Conservation (phyloP, 2,888 invertebrate species). For the Lochmaea crataegi region DNA sequence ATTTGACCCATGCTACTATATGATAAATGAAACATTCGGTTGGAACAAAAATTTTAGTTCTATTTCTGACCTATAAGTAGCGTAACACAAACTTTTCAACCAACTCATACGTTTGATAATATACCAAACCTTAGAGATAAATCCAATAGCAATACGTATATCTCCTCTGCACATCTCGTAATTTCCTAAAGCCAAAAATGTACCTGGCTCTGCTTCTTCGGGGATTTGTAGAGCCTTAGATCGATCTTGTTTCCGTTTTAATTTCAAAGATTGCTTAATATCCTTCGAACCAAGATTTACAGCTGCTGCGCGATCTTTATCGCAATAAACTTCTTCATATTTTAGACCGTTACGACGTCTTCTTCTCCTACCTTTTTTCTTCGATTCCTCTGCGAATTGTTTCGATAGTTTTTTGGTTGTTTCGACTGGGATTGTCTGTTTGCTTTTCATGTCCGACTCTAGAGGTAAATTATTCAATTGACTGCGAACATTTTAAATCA, state of each 20-base stretch:
- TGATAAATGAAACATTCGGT: no score
- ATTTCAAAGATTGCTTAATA: constrained; percentile 85
- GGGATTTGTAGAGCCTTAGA: constrained; percentile 79
- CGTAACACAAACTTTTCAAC: no score
- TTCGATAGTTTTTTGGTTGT: constrained; percentile 47
- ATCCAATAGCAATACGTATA: constrained; percentile 76
- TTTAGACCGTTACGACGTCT: constrained; percentile 46
- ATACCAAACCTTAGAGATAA: constrained; percentile 77
- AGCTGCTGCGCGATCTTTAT: constrained; percentile 91
- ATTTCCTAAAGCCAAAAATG: constrained; percentile 79
- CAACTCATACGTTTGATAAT: neutral
- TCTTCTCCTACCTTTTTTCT: constrained; percentile 58
- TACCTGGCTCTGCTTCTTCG: constrained; percentile 82
- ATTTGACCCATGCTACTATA: no score
- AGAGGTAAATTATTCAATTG: neutral
- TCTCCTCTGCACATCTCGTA: constrained; percentile 83
- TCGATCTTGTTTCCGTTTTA: constrained; percentile 83
- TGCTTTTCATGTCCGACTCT: constrained; percentile 32
- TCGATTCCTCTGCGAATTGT: constrained; percentile 51
- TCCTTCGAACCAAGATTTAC: constrained; percentile 89
- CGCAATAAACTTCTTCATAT: constrained; percentile 85
- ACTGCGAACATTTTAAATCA: neutral
- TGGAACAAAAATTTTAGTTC: no score
- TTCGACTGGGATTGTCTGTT: constrained; percentile 47
- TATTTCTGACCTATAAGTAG: no score